Percentiles rank a stretch among this genome's conserved stretches.
Evolutionary conservation across 2,888 invertebrate species (phyloP).

Genomic region (Melanargia galathea): DNA sequence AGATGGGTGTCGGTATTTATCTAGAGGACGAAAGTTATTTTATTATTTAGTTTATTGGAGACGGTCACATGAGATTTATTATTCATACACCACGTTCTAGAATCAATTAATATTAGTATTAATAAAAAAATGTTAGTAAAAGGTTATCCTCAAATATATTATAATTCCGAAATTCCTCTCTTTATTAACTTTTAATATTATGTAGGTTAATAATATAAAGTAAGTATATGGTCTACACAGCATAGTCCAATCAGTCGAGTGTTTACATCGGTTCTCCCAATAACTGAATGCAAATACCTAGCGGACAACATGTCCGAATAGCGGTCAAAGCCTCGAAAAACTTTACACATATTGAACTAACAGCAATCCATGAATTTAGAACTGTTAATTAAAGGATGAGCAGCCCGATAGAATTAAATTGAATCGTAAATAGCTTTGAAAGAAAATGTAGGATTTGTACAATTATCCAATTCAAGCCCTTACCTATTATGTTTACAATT

Average conservation of each 20-base stretch:
- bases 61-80: too few relatives aligned
- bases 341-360: conserved; percentile 52
- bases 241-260: conserved; percentile 68
- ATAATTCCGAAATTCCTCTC: neutral
- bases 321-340: conserved; percentile 48
- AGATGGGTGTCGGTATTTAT: too few relatives aligned
- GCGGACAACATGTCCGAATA: conserved; percentile 55
- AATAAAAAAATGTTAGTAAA: too few relatives aligned
- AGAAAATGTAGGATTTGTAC: neutral
- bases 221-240: conserved; percentile 51
- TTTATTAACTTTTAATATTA: conserved; percentile 13
- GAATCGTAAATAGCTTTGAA: conserved; percentile 21
- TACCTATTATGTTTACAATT: neutral
- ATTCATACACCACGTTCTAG: too few relatives aligned
- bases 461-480: neutral
- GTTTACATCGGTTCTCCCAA: conserved; percentile 72
- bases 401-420: conserved; percentile 27
- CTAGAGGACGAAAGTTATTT: too few relatives aligned
- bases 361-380: conserved; percentile 50
- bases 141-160: too few relatives aligned
- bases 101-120: too few relatives aligned
- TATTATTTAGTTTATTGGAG: too few relatives aligned
- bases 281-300: conserved; percentile 77
- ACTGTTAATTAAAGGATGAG: conserved; percentile 46
- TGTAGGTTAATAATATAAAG: conserved; percentile 44